Evolutionary conservation across 2,113 vertebrate species (phyloP), one percentile per base, ranked within the genome.

Genomic region (Pholis gunnellus): DNA sequence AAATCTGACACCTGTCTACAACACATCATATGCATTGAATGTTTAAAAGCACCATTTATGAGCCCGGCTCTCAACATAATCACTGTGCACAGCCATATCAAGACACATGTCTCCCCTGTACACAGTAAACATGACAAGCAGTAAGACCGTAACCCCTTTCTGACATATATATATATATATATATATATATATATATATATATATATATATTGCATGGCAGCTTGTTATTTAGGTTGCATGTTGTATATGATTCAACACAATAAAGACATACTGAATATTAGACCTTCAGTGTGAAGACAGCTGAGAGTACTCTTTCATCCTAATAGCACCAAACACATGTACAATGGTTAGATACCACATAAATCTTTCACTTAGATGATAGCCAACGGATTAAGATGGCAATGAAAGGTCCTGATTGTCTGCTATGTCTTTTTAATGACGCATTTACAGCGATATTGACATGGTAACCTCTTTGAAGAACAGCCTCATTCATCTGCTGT

Each of bases 391-490:
- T 86, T 78, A 78, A 87, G 64, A 82, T 74, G 78, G 34, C 59
- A 50, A 72, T 73, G 46, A 83, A 77, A 59, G 38, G 73, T 85
- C 75, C 63, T 40, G 50, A 86, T 88, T 68, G 80, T 70, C 74
- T 61, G 20, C 73, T 82, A 27, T 69, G 69, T 86, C 70, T 79
- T 79, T 84, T 82, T 83, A 91, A 91, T 87, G 76, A 82, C 84
- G 86, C 72, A 80, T 90, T 90, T 74, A 74, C 38, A 36, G 56
- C 4, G 8, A 46, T 81, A 89, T 72, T 89, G 85, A 79, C 89
- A 82, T 31, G 67, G 40, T 68, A 89, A 81, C 83, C 85, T 79
- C 85, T 89, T 40, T 72, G 34, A 84, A 56, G 74, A 90, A 72
- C 65, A 46, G 42, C 13, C 72, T 75, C 78, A 75, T 88, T 89